Conservation (phyloP, 2,797 vertebrate species). For the Okamejei kenojei region DNA sequence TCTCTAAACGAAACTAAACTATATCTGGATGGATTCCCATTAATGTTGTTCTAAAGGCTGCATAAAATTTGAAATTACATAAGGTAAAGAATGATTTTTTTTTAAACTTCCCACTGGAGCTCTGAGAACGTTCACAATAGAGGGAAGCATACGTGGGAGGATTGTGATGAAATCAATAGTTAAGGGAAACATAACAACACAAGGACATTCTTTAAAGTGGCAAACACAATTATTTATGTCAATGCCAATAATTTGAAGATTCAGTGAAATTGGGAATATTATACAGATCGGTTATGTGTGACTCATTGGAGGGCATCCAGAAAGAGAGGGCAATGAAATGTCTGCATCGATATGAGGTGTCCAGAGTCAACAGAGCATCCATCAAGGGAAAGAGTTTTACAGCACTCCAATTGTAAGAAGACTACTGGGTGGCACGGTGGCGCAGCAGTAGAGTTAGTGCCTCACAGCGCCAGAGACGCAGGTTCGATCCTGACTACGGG, state of each 20-base stretch:
- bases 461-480: too few relatives aligned
- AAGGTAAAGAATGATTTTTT: not conserved
- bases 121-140: not conserved
- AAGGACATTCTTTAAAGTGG: not conserved
- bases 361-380: not conserved
- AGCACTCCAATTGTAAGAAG: not conserved
- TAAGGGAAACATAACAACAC: not conserved
- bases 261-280: not conserved
- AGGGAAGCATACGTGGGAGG: not conserved
- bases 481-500: too few relatives aligned
- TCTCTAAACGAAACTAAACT: too few relatives aligned
- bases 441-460: too few relatives aligned
- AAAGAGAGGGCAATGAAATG: not conserved
- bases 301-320: not conserved
- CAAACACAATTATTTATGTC: not conserved
- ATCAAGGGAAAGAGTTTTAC: not conserved
- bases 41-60: not conserved
- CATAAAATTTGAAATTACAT: not conserved
- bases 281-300: not conserved
- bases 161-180: not conserved
- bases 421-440: too few relatives aligned
- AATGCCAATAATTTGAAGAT: not conserved
- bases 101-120: not conserved
- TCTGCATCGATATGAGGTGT: not conserved
- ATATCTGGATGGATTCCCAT: not conserved